Conservation (phyloP, 1,140 invertebrate species). For the Heliconius hermathena region DNA sequence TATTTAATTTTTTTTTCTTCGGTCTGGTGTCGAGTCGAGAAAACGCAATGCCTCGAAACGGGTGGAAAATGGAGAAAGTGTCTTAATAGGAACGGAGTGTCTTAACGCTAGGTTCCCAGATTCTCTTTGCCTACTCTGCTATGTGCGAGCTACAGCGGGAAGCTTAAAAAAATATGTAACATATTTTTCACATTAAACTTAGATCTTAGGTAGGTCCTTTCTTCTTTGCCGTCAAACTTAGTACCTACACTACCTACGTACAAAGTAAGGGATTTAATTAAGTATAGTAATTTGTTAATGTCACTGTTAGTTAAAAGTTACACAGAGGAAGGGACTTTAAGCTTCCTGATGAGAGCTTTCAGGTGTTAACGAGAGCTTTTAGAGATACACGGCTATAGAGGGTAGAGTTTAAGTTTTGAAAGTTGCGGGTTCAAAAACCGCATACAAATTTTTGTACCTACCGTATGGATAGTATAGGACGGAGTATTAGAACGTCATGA, state of each 20-base stretch:
- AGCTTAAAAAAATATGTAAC: too few relatives aligned
- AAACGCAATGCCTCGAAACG: too few relatives aligned
- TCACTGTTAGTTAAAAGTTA: constrained; percentile 16
- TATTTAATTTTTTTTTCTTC: too few relatives aligned
- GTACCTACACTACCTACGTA: neutral
- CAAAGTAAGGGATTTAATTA: constrained; percentile 2
- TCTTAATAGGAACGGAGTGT: too few relatives aligned
- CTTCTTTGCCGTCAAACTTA: neutral
- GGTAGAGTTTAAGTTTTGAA: neutral
- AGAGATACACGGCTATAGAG: neutral
- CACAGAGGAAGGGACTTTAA: constrained; percentile 15
- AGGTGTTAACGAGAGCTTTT: constrained; percentile 20
- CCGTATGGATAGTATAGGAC: neutral
- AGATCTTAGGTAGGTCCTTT: too few relatives aligned
- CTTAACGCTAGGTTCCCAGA: too few relatives aligned
- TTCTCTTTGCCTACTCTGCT: too few relatives aligned
- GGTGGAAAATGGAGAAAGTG: too few relatives aligned
- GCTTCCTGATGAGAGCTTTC: constrained; percentile 1
- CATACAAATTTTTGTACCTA: neutral
- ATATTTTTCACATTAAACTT: too few relatives aligned
- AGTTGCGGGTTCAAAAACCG: neutral
- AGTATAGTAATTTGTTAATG: constrained; percentile 20
- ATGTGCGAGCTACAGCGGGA: too few relatives aligned
- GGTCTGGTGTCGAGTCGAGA: too few relatives aligned
- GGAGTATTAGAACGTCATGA: too few relatives aligned